phyloP scores from a whole-genome alignment of 1,140 invertebrate genomes.

The Panulirus ornatus region DNA sequence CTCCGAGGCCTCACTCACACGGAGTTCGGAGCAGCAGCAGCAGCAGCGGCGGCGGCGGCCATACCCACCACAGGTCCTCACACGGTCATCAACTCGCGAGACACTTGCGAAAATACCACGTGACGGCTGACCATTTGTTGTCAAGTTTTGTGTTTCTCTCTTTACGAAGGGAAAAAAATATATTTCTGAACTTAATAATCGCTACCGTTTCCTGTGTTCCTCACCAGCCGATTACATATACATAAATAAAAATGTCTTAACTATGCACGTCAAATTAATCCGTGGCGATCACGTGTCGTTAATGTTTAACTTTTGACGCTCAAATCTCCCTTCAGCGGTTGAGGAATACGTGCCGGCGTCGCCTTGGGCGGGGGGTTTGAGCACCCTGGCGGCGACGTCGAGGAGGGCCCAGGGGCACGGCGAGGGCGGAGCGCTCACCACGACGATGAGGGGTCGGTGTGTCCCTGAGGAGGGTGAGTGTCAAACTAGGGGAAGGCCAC shows the following conservation, averaged over 20 bases:
- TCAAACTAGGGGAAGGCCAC: slow-evolving; percentile 72
- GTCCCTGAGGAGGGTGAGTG: slow-evolving; percentile 69
- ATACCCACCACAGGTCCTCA: background rate
- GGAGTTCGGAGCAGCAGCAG: too few species aligned
- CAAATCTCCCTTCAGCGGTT: background rate
- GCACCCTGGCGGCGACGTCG: background rate
- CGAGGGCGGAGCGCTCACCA: slow-evolving; percentile 28
- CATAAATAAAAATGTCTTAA: background rate
- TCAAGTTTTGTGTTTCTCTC: too few species aligned
- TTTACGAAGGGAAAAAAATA: too few species aligned
- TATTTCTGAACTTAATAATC: too few species aligned
- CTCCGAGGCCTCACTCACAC: slow-evolving; percentile 36
- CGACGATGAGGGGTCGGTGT: slow-evolving; percentile 59
- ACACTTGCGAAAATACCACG: background rate
- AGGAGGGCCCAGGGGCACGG: slow-evolving; percentile 15
- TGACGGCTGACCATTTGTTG: too few species aligned
- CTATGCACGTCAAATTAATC: background rate
- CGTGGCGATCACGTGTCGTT: slow-evolving; percentile 13
- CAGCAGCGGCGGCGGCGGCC: slow-evolving; percentile 3
- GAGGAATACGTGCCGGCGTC: background rate
- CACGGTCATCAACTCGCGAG: background rate
- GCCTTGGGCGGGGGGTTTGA: background rate
- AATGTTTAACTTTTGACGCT: background rate
- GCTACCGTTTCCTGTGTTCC: too few species aligned
- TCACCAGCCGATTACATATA: too few species aligned